Conservation (phyloP, 2,797 vertebrate genomes). For the Mormyrops attenuatus region DNA sequence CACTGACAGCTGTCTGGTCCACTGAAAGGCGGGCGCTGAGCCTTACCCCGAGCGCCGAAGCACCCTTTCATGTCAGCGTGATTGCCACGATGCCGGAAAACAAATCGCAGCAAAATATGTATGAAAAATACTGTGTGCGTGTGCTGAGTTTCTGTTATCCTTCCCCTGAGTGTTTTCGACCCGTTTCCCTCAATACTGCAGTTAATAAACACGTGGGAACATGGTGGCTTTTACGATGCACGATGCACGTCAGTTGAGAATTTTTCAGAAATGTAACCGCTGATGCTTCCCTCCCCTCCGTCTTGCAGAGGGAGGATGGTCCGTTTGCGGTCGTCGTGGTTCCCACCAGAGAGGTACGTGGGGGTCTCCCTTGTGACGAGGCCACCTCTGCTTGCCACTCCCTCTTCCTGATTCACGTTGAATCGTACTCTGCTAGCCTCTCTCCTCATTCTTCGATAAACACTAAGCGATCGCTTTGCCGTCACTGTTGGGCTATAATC, state of each 20-base stretch:
- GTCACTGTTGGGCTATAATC: background rate
- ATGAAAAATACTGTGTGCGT: background rate
- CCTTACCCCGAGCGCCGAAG: background rate
- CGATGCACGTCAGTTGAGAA: background rate
- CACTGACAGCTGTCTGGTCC: slow-evolving; percentile 25
- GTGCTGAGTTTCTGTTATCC: background rate
- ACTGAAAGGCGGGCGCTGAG: background rate
- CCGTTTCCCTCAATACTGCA: background rate
- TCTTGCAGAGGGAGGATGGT: slow-evolving; percentile 72
- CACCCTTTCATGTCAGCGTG: background rate
- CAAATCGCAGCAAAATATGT: slow-evolving; percentile 17
- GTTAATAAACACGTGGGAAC: background rate
- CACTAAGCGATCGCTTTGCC: background rate
- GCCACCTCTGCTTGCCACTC: slow-evolving; percentile 32
- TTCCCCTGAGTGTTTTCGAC: background rate
- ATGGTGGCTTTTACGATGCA: background rate
- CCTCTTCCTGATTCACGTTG: slow-evolving; percentile 16
- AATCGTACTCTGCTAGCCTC: background rate
- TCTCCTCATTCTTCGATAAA: background rate
- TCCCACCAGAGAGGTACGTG: slow-evolving; percentile 69
- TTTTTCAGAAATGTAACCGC: background rate
- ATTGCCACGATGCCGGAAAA: background rate
- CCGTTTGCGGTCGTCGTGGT: slow-evolving; percentile 83
- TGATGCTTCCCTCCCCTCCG: background rate
- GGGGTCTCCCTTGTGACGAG: background rate